These are phyloP conservation scores for Mechanitis messenoides DNA, from an alignment of 2,888 invertebrate genomes.

Conservation along the genomic window DNA sequence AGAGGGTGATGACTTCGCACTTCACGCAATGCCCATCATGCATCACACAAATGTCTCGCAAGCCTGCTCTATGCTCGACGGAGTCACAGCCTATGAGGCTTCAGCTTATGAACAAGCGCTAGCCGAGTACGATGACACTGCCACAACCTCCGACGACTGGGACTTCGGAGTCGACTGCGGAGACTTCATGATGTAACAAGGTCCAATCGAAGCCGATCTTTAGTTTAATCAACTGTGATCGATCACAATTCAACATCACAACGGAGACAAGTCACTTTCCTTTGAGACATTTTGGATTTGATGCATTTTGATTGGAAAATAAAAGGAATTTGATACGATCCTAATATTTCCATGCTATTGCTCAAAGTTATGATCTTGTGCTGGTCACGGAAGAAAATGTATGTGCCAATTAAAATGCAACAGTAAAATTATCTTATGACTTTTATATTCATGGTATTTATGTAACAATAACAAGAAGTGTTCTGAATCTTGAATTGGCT, in stretches of 20 bases:
- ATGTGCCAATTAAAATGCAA: slow-evolving; percentile 50
- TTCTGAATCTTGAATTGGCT: slow-evolving; percentile 20
- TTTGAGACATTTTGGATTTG: slow-evolving; percentile 15
- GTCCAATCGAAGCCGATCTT: slow-evolving; percentile 5
- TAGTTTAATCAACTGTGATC: slow-evolving; percentile 8
- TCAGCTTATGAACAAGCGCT: slow-evolving; percentile 77
- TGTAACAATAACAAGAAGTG: slow-evolving; percentile 21
- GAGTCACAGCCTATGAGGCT: slow-evolving; percentile 78
- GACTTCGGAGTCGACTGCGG: slow-evolving; percentile 84
- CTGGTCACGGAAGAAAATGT: slow-evolving; percentile 47
- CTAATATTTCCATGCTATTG: slow-evolving; percentile 29
- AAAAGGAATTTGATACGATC: slow-evolving; percentile 9
- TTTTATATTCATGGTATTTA: slow-evolving; percentile 34
- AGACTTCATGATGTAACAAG: slow-evolving; percentile 80
- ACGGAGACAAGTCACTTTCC: neutral
- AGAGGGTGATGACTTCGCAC: slow-evolving; percentile 80
- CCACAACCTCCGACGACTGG: slow-evolving; percentile 78
- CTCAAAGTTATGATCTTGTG: slow-evolving; percentile 45
- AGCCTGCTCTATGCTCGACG: slow-evolving; percentile 73
- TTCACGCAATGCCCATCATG: slow-evolving; percentile 80
- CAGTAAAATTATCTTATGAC: slow-evolving; percentile 44
- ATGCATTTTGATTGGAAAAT: slow-evolving; percentile 10
- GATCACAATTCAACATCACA: neutral
- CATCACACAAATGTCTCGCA: slow-evolving; percentile 79
- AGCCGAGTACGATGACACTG: slow-evolving; percentile 76